Conservation (phyloP, 64 coral and sea anemone species). For the Stylophora pistillata region DNA sequence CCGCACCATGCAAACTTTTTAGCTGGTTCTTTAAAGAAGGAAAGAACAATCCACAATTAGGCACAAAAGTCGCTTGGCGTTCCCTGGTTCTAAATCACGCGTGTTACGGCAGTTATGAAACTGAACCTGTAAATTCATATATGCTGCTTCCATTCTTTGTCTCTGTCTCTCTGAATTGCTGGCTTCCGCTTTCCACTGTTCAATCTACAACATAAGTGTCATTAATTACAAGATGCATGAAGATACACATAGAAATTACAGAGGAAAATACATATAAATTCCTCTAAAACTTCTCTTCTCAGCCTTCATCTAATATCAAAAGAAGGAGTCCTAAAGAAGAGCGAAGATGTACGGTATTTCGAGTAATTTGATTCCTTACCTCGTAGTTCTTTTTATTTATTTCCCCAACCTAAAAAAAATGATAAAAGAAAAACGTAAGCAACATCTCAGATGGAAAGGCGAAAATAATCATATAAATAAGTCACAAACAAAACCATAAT, state of each 20-base stretch:
- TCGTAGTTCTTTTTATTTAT: slow-evolving; percentile 84
- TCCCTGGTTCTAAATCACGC: no score
- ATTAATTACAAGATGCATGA: neutral
- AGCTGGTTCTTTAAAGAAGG: slow-evolving; percentile 55
- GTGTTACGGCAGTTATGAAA: neutral
- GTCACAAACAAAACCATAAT: neutral
- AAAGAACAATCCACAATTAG: neutral
- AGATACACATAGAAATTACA: no score
- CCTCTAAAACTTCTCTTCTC: no score
- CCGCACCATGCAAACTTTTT: slow-evolving; percentile 53
- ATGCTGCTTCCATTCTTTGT: slow-evolving; percentile 79
- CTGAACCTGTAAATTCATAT: slow-evolving; percentile 75
- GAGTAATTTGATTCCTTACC: slow-evolving; percentile 29
- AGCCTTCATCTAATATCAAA: no score
- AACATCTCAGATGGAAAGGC: neutral
- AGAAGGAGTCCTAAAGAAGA: no score
- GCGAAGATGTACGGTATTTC: neutral
- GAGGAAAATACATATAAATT: no score
- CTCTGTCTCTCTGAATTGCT: slow-evolving; percentile 72
- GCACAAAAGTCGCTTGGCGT: neutral
- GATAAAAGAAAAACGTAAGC: neutral
- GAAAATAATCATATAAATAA: neutral
- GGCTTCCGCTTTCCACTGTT: slow-evolving; percentile 91
- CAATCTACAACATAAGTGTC: slow-evolving; percentile 53
- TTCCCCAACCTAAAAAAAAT: slow-evolving; percentile 79